phyloP scores from a whole-genome alignment of 2,888 invertebrate species.

The Nasonovia ribisnigri region DNA sequence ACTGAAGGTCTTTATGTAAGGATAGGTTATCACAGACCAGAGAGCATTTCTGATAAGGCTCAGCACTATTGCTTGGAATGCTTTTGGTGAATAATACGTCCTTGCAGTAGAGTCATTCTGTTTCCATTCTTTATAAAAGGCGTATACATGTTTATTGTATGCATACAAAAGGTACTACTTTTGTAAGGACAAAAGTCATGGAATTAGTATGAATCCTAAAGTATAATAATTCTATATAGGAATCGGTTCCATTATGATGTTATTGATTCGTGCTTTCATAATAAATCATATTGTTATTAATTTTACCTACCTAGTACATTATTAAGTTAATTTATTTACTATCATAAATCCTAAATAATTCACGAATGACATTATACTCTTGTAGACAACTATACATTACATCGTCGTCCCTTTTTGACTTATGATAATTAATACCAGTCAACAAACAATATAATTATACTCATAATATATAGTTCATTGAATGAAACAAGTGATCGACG shows the following conservation, averaged over 20 bases:
- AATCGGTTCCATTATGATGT: not conserved
- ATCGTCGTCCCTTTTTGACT: not conserved
- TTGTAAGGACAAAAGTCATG: not conserved
- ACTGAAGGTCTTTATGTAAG: not conserved
- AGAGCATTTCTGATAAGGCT: not conserved
- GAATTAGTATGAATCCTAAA: not conserved
- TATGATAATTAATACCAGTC: not conserved
- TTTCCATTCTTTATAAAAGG: not conserved
- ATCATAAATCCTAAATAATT: not conserved
- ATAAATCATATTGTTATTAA: not conserved
- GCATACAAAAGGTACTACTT: not conserved
- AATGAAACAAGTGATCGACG: not conserved
- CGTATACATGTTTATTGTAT: not conserved
- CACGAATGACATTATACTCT: not conserved
- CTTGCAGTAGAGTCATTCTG: not conserved
- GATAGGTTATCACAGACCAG: not conserved
- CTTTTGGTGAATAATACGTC: not conserved
- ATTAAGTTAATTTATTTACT: not conserved
- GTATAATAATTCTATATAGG: not conserved
- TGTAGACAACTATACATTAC: not conserved
- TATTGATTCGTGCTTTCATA: not conserved
- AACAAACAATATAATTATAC: not conserved
- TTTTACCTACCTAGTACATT: not conserved
- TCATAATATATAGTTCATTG: not conserved
- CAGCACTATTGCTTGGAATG: not conserved